These are phyloP conservation scores for Dendrophyllia cribrosa DNA, from an alignment of 64 coral and sea anemone genomes.

Conservation along the genomic window DNA sequence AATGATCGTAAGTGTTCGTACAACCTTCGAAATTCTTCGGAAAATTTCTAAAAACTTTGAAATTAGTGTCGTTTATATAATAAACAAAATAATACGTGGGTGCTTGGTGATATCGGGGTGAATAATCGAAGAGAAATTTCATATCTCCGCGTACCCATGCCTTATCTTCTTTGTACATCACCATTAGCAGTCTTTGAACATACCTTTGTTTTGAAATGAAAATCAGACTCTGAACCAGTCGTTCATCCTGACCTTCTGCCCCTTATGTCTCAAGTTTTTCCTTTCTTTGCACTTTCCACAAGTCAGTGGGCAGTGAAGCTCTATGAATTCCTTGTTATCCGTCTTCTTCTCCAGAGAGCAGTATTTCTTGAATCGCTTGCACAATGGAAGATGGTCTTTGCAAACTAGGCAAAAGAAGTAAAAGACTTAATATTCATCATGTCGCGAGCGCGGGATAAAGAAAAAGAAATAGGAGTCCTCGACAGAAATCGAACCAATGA, in stretches of 20 bases:
- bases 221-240: slow-evolving; percentile 22
- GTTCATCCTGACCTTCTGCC: neutral
- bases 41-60: no score
- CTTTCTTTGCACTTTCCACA: neutral
- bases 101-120: no score
- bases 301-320: slow-evolving; percentile 22
- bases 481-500: no score
- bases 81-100: no score
- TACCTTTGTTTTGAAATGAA: neutral
- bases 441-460: neutral
- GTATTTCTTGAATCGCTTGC: slow-evolving; percentile 11
- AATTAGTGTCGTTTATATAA: no score
- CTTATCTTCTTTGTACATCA: no score
- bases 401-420: neutral
- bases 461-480: no score
- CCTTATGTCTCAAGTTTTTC: neutral
- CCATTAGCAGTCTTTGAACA: no score
- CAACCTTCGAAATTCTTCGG: no score
- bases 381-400: slow-evolving; percentile 18
- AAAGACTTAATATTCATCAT: neutral
- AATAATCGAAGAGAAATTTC: no score
- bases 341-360: neutral
- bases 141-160: no score
- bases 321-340: slow-evolving; percentile 12
- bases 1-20: no score